Evolutionary conservation across 2,888 invertebrate genomes (phyloP).

Genomic region (Xestia c-nigrum): DNA sequence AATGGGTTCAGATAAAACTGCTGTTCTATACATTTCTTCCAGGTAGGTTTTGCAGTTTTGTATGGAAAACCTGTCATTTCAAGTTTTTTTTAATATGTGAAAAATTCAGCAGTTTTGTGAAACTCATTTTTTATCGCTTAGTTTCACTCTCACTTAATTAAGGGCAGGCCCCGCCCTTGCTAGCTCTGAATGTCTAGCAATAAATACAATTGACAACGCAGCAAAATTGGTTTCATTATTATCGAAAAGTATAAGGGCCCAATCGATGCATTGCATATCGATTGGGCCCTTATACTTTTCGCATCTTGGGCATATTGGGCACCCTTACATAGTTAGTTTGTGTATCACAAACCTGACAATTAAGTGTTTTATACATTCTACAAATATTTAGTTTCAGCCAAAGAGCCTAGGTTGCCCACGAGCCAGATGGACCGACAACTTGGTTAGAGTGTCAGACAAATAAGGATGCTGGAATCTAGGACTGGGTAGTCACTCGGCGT

Average conservation of each 20-base stretch:
- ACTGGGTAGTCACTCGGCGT: background rate
- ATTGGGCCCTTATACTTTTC: too few relatives aligned
- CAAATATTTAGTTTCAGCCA: background rate
- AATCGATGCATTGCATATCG: too few relatives aligned
- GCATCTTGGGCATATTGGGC: background rate
- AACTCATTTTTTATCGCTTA: background rate
- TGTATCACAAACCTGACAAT: background rate
- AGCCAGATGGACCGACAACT: background rate
- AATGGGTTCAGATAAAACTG: background rate
- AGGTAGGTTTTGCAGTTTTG: background rate
- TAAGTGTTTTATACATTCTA: background rate
- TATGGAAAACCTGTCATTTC: background rate
- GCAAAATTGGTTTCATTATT: conserved; percentile 7
- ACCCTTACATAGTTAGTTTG: background rate
- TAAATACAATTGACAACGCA: background rate
- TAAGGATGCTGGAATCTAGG: background rate
- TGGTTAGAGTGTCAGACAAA: background rate
- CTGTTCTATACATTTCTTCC: background rate
- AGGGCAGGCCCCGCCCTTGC: too few relatives aligned
- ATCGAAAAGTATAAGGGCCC: conserved; percentile 30
- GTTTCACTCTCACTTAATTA: background rate
- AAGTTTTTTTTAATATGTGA: too few relatives aligned
- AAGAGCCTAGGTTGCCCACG: background rate
- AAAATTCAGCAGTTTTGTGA: background rate
- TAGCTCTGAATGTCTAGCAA: background rate